Conservation (phyloP, 2,113 vertebrate species). For the Stomatorhinus ivindoensis region DNA sequence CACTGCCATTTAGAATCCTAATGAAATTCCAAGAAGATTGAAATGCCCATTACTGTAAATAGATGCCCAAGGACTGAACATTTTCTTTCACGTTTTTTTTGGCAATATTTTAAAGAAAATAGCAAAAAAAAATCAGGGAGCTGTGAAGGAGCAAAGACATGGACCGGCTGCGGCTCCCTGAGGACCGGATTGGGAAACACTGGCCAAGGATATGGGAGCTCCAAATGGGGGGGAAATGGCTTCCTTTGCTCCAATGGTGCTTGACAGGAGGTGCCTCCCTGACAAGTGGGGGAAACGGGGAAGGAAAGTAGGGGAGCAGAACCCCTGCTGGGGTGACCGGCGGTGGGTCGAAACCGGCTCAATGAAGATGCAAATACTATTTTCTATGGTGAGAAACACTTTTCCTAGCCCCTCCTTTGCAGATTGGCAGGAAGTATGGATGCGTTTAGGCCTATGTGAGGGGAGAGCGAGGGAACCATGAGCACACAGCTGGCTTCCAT, state of each 20-base stretch:
- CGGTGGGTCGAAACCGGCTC: neutral
- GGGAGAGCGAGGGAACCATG: neutral
- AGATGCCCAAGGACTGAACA: neutral
- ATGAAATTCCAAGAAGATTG: neutral
- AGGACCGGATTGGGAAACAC: neutral
- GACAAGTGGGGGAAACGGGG: conserved; percentile 12
- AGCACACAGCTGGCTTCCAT: conserved; percentile 7
- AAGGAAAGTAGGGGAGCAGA: neutral
- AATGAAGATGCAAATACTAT: neutral
- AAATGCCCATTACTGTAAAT: neutral
- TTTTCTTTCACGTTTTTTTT: neutral
- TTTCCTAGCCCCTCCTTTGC: neutral
- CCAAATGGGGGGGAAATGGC: conserved; percentile 17
- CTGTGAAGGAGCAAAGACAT: neutral
- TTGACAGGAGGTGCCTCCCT: conserved; percentile 17
- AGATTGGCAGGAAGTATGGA: conserved; percentile 11
- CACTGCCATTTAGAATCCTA: neutral
- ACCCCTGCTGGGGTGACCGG: neutral
- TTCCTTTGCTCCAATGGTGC: conserved; percentile 17
- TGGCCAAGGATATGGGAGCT: neutral
- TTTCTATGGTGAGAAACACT: neutral
- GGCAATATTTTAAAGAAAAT: neutral
- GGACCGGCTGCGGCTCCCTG: neutral
- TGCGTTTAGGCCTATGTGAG: neutral
- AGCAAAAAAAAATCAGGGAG: neutral